Base-by-base conservation (phyloP, 2,888 invertebrate species). In the Drosophila testacea region DNA sequence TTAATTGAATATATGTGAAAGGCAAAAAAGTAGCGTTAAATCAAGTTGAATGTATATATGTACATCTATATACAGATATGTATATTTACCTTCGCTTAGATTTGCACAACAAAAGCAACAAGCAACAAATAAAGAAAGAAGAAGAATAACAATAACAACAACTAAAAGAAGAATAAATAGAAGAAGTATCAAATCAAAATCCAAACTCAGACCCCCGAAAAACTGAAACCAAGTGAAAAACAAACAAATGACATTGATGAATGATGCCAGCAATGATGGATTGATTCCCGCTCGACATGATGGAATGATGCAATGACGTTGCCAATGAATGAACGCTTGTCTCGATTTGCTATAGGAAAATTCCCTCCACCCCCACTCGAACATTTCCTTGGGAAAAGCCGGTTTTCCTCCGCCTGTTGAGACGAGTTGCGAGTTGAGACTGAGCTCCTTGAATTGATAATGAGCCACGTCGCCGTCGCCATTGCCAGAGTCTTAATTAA, bases 191-290 rank as follows among this genome's bases (percentile, higher is more conserved):
- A 41, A 54, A 65, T 46, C 41, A 44, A 28, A 38, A 46, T n/a
- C 30, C 36, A 64, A 41, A 41, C 38, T 52, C 54, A 27, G 13
- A 46, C 10, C 44, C 30, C 16, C 57, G 54, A 55, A 54, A 64
- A 65, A 65, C 56, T 56, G 73, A 73, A 81, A 76, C 44, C 61
- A 62, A 67, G 48, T 50, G 66, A 69, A 76, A 74, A 79, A 51
- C 60, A 71, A 77, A 73, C 65, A 74, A 89, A 84, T 84, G 89
- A 89, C 85, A 89, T 85, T 85, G 85, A 85, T 87, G 89, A 81
- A 85, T 89, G 85, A 77, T 84, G 75, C 73, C 77, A 65, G 52
- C 30, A 77, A 89, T 85, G 85, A 89, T 85, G 74, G 75, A 85
- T 85, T 73, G 88, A 79, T 73, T 51, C 60, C 65, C 59, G 70